Evolutionary conservation across 2,797 vertebrate species (phyloP), one percentile per base, ranked within the genome.

Genomic region (Heliangelus exortis): DNA sequence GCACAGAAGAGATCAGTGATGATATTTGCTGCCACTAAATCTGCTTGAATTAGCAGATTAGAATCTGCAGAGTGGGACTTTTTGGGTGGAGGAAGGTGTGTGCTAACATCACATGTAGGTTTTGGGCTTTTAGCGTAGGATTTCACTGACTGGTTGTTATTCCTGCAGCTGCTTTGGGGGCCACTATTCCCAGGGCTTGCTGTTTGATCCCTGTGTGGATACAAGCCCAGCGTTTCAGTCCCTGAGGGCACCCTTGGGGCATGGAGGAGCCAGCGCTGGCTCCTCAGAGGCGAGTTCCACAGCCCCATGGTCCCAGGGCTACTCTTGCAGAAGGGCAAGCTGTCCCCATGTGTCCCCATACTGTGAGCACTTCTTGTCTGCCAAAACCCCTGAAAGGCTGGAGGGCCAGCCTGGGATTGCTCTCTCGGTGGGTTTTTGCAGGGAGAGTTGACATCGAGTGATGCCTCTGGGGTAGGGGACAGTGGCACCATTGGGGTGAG

Each of bases 381-480:
- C 39, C 39, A 39, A 39, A 12, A 39, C 36, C 36, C 36, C 36
- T 36, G 36, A 36, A 36, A 39, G 12, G 5, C 65, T 51, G 43
- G 48, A 47, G 45, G 23, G 12, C 8, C 12, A 28, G 18, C 17
- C 7, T 17, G n/a, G n/a, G 34, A 34, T 61, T 88, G 47, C 51
- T 48, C 18, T 72, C 65, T 2, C 1, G 22, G 12, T 41, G 23
- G 55, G 16, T 53, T 90, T 86, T 78, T 82, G n/a, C 23, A 34
- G 50, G 67, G 15, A 41, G 22, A 7, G 2, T 29, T 75, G 39
- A 21, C 50, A 33, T 33, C 1, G 1, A 20, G 15, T 0, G 1
- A 31, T 45, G 51, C 7, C 36, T 4, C 14, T 66, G 62, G 41
- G 12, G 28, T 55, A 65, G 21, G 31, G 57, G 20, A 58, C 17